A percentile compares a stretch with the other conserved stretches of the same genome.
phyloP scores from a whole-genome alignment of 2,888 invertebrate genomes.

The Lithophane ornitopus region DNA sequence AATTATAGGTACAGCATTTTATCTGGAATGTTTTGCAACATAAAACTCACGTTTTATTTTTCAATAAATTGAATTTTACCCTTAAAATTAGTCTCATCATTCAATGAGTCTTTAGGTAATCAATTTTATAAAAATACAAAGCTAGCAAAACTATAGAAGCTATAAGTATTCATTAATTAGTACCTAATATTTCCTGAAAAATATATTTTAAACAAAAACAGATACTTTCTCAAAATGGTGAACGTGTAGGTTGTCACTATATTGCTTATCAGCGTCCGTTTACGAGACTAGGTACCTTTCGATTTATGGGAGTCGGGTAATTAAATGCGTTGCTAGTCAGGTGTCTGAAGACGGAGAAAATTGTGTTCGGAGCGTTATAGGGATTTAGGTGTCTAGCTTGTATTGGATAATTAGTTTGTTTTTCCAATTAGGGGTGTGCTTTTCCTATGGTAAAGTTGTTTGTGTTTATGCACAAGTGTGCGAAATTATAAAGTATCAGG shows the following conservation, averaged over 20 bases:
- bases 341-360: constrained; percentile 27
- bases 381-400: constrained; percentile 32
- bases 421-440: constrained; percentile 33
- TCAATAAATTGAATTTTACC: neutral
- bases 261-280: constrained; percentile 57
- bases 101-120: neutral
- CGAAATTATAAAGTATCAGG: neutral
- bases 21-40: neutral
- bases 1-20: neutral
- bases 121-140: neutral
- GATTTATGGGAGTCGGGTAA: constrained; percentile 68
- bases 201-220: neutral
- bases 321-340: constrained; percentile 56
- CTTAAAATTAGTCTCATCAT: neutral
- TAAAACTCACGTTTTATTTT: neutral
- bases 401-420: constrained; percentile 51
- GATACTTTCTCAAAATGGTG: neutral
- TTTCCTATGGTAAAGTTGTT: constrained; percentile 7
- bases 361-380: constrained; percentile 27
- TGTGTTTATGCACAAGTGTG: neutral
- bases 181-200: neutral
- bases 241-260: neutral
- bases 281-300: constrained; percentile 70
- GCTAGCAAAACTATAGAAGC: neutral
- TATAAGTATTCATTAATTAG: neutral